Percentiles rank a stretch among this genome's conserved stretches.
phyloP scores from a whole-genome alignment of 2,888 invertebrate genomes.

The Drosophila parthenogenetica region DNA sequence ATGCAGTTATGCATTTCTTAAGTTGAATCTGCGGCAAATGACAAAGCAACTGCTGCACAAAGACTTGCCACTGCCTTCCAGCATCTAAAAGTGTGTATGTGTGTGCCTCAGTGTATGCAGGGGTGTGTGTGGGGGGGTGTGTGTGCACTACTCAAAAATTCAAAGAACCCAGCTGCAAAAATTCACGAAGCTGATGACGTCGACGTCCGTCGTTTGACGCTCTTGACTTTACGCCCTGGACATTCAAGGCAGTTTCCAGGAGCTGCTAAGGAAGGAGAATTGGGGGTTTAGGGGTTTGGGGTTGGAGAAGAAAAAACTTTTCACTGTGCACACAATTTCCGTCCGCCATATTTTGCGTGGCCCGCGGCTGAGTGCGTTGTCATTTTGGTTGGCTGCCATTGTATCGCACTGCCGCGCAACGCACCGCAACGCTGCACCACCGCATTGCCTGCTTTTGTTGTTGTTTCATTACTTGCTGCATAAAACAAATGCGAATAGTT shows the following conservation, averaged over 20 bases:
- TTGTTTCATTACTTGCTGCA: constrained; percentile 74
- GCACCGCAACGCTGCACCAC: neutral
- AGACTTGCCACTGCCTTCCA: constrained; percentile 24
- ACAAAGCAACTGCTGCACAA: constrained; percentile 62
- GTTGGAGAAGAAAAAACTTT: constrained; percentile 41
- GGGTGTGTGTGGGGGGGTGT: constrained; percentile 27
- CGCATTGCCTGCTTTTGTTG: constrained; percentile 50
- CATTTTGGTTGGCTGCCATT: constrained; percentile 51
- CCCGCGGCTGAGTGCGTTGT: constrained; percentile 62
- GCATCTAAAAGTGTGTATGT: constrained; percentile 7
- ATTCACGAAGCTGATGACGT: constrained; percentile 54
- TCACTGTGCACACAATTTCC: constrained; percentile 71
- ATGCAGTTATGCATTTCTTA: constrained; percentile 77
- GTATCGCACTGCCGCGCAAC: neutral
- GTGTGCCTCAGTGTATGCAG: constrained; percentile 21
- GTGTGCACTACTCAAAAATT: constrained; percentile 58
- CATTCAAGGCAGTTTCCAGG: constrained; percentile 5
- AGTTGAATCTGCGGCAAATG: constrained; percentile 72
- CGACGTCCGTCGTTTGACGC: constrained; percentile 36
- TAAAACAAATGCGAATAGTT: constrained; percentile 78
- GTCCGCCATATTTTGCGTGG: constrained; percentile 58
- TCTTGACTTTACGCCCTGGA: constrained; percentile 38
- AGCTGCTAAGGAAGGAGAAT: neutral
- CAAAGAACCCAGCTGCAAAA: constrained; percentile 64
- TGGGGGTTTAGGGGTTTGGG: constrained; percentile 4